phyloP scores from a whole-genome alignment of 37 sponge, comb jelly and placozoan species.

The Cladorhizidae sp. region DNA sequence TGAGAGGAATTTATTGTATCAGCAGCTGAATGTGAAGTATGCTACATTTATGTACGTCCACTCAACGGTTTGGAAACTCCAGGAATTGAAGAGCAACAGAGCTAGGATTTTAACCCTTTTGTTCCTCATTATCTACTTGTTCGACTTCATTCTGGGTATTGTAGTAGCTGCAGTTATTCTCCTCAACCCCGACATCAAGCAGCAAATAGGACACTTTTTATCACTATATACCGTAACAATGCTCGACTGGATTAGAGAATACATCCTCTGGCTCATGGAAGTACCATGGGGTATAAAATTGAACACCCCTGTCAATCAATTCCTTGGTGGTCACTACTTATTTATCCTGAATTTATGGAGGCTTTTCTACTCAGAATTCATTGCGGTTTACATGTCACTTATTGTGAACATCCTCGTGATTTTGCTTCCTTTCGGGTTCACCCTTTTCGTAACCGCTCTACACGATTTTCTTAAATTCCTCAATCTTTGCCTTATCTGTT shows the following conservation, averaged over 20 bases:
- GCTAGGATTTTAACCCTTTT: not conserved
- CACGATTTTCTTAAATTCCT: slow-evolving; percentile 73
- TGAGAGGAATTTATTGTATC: slow-evolving; percentile 38
- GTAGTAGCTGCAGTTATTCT: not conserved
- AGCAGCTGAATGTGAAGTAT: slow-evolving; percentile 38
- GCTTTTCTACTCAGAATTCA: slow-evolving; percentile 38
- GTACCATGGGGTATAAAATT: slow-evolving; percentile 81
- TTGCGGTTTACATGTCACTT: slow-evolving; percentile 4
- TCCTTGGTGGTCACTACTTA: slow-evolving; percentile 43
- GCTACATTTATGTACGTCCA: not conserved
- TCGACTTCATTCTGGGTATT: slow-evolving; percentile 11
- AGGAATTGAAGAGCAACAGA: not conserved
- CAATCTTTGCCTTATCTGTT: slow-evolving; percentile 55
- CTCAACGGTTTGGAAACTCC: not conserved
- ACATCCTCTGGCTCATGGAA: slow-evolving; percentile 73
- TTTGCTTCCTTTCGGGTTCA: slow-evolving; percentile 31
- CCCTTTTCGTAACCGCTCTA: slow-evolving; percentile 42
- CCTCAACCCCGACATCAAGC: not conserved
- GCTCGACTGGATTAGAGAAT: slow-evolving; percentile 18
- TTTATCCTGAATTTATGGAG: slow-evolving; percentile 35
- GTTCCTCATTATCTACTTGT: not conserved
- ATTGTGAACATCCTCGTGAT: slow-evolving; percentile 15
- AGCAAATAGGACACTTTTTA: not conserved
- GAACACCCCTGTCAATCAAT: slow-evolving; percentile 64
- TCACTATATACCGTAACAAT: slow-evolving; percentile 24